A percentile compares a stretch with the other conserved stretches of the same genome.
Conservation (phyloP, 2,797 vertebrate species). For the Crossoptilon crossoptilon region DNA sequence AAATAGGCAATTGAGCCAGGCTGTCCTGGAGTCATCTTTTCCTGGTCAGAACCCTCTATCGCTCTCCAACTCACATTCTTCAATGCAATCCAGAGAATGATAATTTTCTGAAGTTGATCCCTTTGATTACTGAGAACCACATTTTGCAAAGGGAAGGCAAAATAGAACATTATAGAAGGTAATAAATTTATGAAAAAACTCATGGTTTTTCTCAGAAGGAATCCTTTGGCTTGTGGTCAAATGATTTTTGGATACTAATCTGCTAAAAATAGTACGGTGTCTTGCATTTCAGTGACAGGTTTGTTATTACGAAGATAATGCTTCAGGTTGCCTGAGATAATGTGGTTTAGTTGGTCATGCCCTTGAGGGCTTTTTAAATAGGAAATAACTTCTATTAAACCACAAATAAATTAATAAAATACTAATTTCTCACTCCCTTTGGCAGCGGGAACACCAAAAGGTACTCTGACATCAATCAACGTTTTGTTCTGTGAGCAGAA, state of each 20-base stretch:
- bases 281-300: background rate
- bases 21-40: background rate
- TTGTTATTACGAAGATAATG: slow-evolving; percentile 20
- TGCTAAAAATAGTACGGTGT: slow-evolving; percentile 23
- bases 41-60: background rate
- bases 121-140: background rate
- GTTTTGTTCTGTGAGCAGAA: slow-evolving; percentile 4
- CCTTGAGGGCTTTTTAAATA: background rate
- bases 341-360: slow-evolving; percentile 39
- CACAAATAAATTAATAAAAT: background rate
- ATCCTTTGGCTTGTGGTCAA: background rate
- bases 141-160: background rate
- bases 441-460: background rate
- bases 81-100: background rate
- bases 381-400: slow-evolving; percentile 24
- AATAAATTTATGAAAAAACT: background rate
- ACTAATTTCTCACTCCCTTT: background rate
- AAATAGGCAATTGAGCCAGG: background rate
- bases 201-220: background rate
- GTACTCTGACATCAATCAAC: background rate
- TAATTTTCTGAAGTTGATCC: background rate
- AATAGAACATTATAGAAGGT: background rate
- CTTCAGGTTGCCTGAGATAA: slow-evolving; percentile 2
- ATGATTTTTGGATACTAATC: slow-evolving; percentile 18
- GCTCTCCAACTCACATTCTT: background rate